These are phyloP conservation scores for Tenualosa thibaudeaui DNA, from an alignment of 2,797 vertebrate species.

Conservation along the genomic window DNA sequence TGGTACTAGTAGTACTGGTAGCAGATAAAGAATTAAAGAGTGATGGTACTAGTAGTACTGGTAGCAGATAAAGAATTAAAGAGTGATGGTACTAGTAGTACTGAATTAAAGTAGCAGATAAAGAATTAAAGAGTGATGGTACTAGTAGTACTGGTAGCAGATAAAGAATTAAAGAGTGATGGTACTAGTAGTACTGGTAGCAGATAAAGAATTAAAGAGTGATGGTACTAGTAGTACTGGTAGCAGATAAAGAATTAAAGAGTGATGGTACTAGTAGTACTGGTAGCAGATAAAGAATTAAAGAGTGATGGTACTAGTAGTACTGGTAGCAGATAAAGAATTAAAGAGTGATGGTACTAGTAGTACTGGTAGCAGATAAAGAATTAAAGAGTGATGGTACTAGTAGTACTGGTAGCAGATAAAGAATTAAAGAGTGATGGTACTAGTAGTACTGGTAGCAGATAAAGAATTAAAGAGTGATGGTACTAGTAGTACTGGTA, in stretches of 20 bases:
- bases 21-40: background rate
- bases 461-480: background rate
- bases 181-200: too few relatives aligned
- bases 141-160: background rate
- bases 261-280: too few relatives aligned
- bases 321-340: background rate
- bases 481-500: too few relatives aligned
- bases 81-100: too few relatives aligned
- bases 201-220: background rate
- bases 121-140: background rate
- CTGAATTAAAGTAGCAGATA: too few relatives aligned
- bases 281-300: background rate
- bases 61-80: background rate
- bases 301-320: too few relatives aligned
- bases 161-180: background rate
- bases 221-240: too few relatives aligned
- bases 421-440: background rate
- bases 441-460: background rate
- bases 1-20: too few relatives aligned
- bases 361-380: background rate
- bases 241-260: background rate
- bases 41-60: too few relatives aligned
- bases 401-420: background rate
- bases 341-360: too few relatives aligned
- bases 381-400: too few relatives aligned